Evolutionary conservation across 2,888 invertebrate species (phyloP).

Genomic region (Volucella bombylans): DNA sequence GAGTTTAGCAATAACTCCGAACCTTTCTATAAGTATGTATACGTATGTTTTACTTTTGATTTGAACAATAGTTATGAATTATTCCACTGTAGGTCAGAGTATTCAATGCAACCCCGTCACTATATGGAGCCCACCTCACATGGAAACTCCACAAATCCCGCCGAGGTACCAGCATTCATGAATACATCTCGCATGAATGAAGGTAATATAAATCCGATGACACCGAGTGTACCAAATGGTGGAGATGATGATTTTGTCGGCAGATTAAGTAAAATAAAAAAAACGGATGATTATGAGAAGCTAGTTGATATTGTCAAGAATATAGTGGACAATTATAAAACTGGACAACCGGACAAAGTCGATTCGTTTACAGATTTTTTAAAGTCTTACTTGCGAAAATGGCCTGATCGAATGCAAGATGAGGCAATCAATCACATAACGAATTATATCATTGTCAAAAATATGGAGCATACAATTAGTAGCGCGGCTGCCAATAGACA

Average conservation of each 20-base stretch:
- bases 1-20: constrained; percentile 82
- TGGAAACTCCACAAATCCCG: constrained; percentile 81
- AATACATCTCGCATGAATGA: constrained; percentile 80
- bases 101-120: constrained; percentile 81
- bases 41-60: neutral
- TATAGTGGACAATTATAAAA: constrained; percentile 81
- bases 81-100: constrained; percentile 79
- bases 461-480: constrained; percentile 81
- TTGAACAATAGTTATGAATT: neutral
- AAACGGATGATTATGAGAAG: constrained; percentile 81
- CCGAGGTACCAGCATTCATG: constrained; percentile 81
- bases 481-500: constrained; percentile 80
- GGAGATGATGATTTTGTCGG: constrained; percentile 75
- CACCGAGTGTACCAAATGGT: constrained; percentile 76
- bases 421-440: constrained; percentile 82
- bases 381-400: constrained; percentile 81
- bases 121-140: constrained; percentile 82
- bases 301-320: constrained; percentile 82
- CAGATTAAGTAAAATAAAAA: constrained; percentile 75
- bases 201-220: constrained; percentile 81
- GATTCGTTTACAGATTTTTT: constrained; percentile 81
- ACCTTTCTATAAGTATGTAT: constrained; percentile 80
- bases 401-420: constrained; percentile 81
- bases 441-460: constrained; percentile 81
- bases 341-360: constrained; percentile 79